Evolutionary conservation across 2,888 invertebrate species (phyloP), one percentile per base, ranked within the genome.

Genomic region (Diploptera punctata): DNA sequence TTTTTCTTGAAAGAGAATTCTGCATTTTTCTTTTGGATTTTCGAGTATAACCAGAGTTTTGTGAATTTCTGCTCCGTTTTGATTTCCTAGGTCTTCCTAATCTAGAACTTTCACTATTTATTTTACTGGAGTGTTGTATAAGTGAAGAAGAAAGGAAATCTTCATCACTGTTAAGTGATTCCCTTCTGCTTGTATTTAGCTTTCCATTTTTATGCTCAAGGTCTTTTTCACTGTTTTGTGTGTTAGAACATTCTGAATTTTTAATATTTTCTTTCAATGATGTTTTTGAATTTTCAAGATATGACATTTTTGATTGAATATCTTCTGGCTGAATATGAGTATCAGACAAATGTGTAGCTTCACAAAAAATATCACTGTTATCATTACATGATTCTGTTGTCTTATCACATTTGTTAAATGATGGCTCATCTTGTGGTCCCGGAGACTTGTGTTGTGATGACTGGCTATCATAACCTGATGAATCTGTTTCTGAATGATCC

Each of bases 401-500:
- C n/a, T n/a, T n/a, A n/a, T n/a, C n/a, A n/a, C n/a, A n/a, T n/a
- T n/a, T n/a, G n/a, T n/a, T n/a, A n/a, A n/a, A n/a, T n/a, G n/a
- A n/a, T n/a, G n/a, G n/a, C n/a, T n/a, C n/a, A n/a, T n/a, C n/a
- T n/a, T n/a, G n/a, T n/a, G n/a, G n/a, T n/a, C n/a, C n/a, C n/a
- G n/a, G 33, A 33, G 33, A 33, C 5, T 10, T 33, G 33, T 33
- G 33, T 7, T 5, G 10, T 7, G 5, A 10, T 33, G 57, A 57
- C 10, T 13, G 57, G 21, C 31, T 57, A 7, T 57, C 57, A 57
- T 57, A n/a, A 57, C 18, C 44, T 44, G 65, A 65, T n/a, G 16
- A 1, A 47, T 65, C 65, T 47, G 44, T 19, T 1, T 61, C 31
- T n/a, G 31, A 38, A 16, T 13, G 24, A 43, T 71, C 71, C 68